Percentiles rank a stretch among this genome's conserved stretches.
Conservation (phyloP, 2,888 invertebrate genomes). For the Itoplectis maculator region DNA sequence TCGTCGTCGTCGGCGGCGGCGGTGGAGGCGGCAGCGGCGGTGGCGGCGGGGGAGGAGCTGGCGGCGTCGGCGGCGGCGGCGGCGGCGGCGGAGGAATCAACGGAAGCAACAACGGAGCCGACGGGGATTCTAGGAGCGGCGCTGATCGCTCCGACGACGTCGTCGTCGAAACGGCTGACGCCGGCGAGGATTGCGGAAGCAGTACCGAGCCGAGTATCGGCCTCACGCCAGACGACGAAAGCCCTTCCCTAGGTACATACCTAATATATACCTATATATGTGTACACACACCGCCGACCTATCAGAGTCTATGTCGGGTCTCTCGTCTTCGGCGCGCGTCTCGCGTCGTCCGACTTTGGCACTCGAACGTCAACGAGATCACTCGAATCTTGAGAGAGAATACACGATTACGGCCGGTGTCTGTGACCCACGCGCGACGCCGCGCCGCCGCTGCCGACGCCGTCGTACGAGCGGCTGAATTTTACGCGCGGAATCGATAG, state of each 20-base stretch:
- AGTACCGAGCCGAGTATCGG: slow-evolving; percentile 86
- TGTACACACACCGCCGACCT: too few species aligned
- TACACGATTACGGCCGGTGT: too few species aligned
- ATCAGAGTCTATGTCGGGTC: too few species aligned
- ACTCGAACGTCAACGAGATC: slow-evolving; percentile 14
- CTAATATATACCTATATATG: too few species aligned
- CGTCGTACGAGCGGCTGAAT: too few species aligned
- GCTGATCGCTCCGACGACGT: slow-evolving; percentile 61
- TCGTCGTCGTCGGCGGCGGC: slow-evolving; percentile 76
- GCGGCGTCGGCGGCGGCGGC: slow-evolving; percentile 73
- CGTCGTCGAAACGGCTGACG: slow-evolving; percentile 67
- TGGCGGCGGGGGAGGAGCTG: slow-evolving; percentile 85
- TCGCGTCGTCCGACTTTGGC: too few species aligned
- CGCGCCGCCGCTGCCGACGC: too few species aligned
- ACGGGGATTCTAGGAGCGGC: slow-evolving; percentile 56
- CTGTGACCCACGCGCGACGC: too few species aligned
- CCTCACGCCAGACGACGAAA: slow-evolving; percentile 88
- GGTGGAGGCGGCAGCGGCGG: slow-evolving; percentile 78
- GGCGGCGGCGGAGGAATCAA: slow-evolving; percentile 76
- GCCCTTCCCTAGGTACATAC: slow-evolving; percentile 90
- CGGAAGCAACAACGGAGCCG: slow-evolving; percentile 58
- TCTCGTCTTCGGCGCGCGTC: too few species aligned
- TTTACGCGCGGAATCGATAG: too few species aligned
- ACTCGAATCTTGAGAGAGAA: neutral
- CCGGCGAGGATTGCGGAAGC: slow-evolving; percentile 81